Percentiles rank a stretch among this genome's conserved stretches.
phyloP scores from a whole-genome alignment of 2,113 vertebrate species.

The Psittacula cyanocephala region DNA sequence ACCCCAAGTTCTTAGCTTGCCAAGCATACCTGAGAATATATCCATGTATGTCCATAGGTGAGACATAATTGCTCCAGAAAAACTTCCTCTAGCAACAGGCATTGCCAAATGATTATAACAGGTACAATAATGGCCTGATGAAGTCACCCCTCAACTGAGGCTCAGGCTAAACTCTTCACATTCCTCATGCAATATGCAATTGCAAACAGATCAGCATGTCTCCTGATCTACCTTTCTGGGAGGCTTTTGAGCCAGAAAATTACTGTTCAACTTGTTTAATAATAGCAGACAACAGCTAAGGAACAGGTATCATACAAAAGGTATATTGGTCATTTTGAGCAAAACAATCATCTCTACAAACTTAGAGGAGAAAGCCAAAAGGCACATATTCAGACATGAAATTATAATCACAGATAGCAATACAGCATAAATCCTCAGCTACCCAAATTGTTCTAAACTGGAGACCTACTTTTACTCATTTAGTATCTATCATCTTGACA shows the following conservation, averaged over 20 bases:
- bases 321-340: background rate
- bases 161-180: background rate
- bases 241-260: background rate
- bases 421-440: background rate
- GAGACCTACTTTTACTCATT: background rate
- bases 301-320: background rate
- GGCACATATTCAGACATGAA: background rate
- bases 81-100: background rate
- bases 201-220: background rate
- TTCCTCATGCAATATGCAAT: background rate
- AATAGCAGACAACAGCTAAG: background rate
- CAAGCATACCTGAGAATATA: background rate
- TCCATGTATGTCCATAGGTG: background rate
- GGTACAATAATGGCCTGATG: background rate
- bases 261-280: background rate
- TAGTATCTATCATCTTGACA: background rate
- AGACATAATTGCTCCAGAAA: background rate
- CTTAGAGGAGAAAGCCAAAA: background rate
- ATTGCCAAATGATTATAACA: background rate
- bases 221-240: background rate
- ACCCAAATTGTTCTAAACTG: background rate
- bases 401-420: background rate
- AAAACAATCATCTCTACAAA: background rate
- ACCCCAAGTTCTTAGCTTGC: background rate
- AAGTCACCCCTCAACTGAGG: background rate